Percentiles rank a stretch among this genome's conserved stretches.
These are phyloP conservation scores for Exephanes ischioxanthus DNA, from an alignment of 2,888 invertebrate genomes.

Conservation along the genomic window DNA sequence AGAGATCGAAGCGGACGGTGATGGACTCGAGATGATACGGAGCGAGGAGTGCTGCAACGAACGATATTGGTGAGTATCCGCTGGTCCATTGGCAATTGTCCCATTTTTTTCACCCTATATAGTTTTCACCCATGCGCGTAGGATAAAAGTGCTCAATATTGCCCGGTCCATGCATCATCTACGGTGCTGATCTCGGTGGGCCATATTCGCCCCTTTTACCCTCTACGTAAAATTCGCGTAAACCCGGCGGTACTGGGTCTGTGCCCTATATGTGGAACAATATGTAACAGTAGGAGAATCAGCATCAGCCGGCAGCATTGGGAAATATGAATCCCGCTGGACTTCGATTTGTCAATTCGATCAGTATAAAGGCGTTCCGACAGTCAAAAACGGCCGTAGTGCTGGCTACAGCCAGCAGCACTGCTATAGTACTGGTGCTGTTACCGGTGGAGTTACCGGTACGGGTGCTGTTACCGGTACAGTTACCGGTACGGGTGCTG, in stretches of 20 bases:
- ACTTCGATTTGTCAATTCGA: conserved; percentile 50
- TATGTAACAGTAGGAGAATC: background rate
- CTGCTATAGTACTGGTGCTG: background rate
- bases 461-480: no score
- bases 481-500: no score
- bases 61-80: conserved; percentile 11
- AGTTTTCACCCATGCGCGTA: background rate
- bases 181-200: no score
- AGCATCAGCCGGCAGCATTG: background rate
- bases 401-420: background rate
- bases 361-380: conserved; percentile 27
- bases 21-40: background rate
- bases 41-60: conserved; percentile 8
- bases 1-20: background rate
- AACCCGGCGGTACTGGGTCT: background rate
- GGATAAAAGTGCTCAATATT: no score
- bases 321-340: conserved; percentile 43
- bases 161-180: background rate
- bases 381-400: background rate
- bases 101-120: conserved; percentile 3
- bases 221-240: no score
- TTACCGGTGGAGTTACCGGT: no score
- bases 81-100: conserved; percentile 28
- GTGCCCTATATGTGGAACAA: background rate
- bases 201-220: no score